Percentiles rank a stretch among this genome's conserved stretches.
phyloP scores from a whole-genome alignment of 1,140 invertebrate species.

The Dreissena polymorpha region DNA sequence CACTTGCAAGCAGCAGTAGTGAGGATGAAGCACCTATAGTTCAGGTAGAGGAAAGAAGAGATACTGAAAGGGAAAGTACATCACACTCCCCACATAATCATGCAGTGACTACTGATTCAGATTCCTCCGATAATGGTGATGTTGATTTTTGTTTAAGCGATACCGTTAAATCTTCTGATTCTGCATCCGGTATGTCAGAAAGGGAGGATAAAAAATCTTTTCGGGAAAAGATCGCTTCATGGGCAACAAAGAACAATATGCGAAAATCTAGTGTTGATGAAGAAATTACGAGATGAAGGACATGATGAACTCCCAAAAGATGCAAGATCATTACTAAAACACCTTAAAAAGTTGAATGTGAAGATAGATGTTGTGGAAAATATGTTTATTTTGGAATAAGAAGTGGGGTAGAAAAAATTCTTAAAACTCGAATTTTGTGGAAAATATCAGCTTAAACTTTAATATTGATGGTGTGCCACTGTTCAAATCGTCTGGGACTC shows the following conservation, averaged over 20 bases:
- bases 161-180: constrained; percentile 3
- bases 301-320: constrained; percentile 27
- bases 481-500: constrained; percentile 54
- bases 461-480: constrained; percentile 62
- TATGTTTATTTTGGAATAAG: constrained; percentile 26
- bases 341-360: background rate
- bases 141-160: background rate
- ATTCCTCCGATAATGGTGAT: background rate
- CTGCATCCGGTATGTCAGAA: background rate
- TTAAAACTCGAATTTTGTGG: background rate
- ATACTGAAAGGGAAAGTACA: background rate
- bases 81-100: background rate
- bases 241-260: constrained; percentile 3
- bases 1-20: constrained; percentile 1
- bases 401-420: background rate
- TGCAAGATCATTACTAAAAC: constrained; percentile 11
- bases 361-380: constrained; percentile 31
- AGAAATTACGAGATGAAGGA: constrained; percentile 5
- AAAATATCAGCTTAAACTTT: constrained; percentile 17
- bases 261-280: background rate
- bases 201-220: background rate
- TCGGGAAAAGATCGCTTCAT: background rate
- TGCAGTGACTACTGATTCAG: constrained; percentile 5
- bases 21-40: background rate
- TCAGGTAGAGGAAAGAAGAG: background rate